phyloP scores from a whole-genome alignment of 2,888 invertebrate genomes.

The Mayetiola destructor region DNA sequence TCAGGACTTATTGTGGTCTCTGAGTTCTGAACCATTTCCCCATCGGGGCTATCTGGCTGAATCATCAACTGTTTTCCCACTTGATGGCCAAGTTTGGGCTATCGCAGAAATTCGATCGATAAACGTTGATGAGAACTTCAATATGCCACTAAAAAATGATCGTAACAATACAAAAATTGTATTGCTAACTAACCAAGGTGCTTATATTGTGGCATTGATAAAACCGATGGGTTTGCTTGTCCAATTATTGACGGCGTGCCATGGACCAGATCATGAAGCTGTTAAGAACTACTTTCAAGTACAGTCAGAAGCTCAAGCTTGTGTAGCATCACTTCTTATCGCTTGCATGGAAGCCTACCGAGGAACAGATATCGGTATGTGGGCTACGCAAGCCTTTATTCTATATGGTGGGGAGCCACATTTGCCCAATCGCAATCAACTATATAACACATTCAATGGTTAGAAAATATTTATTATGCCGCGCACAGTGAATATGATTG shows the following conservation, averaged over 20 bases:
- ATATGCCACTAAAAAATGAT: slow-evolving; percentile 29
- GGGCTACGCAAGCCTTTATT: slow-evolving; percentile 86
- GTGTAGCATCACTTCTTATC: slow-evolving; percentile 71
- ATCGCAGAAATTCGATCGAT: slow-evolving; percentile 47
- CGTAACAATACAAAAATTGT: slow-evolving; percentile 64
- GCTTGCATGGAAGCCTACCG: slow-evolving; percentile 56
- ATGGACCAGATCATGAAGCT: slow-evolving; percentile 73
- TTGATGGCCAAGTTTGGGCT: slow-evolving; percentile 84
- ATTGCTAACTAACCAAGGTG: slow-evolving; percentile 75
- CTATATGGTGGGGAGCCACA: slow-evolving; percentile 71
- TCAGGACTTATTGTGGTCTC: slow-evolving; percentile 61
- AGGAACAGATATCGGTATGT: slow-evolving; percentile 60
- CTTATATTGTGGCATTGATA: slow-evolving; percentile 66
- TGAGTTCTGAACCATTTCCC: slow-evolving; percentile 57
- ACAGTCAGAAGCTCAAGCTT: slow-evolving; percentile 74
- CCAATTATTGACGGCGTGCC: slow-evolving; percentile 63
- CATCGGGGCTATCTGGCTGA: slow-evolving; percentile 44
- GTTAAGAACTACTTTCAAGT: slow-evolving; percentile 75
- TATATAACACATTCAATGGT: slow-evolving; percentile 13
- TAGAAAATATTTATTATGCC: neutral
- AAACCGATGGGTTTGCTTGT: slow-evolving; percentile 79
- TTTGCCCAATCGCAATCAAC: slow-evolving; percentile 20
- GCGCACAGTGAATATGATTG: neutral
- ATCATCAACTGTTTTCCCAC: slow-evolving; percentile 57
- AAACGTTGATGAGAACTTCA: neutral